These are phyloP conservation scores for Brachionus calyciflorus DNA, from an alignment of 1,140 invertebrate species.

Conservation along the genomic window DNA sequence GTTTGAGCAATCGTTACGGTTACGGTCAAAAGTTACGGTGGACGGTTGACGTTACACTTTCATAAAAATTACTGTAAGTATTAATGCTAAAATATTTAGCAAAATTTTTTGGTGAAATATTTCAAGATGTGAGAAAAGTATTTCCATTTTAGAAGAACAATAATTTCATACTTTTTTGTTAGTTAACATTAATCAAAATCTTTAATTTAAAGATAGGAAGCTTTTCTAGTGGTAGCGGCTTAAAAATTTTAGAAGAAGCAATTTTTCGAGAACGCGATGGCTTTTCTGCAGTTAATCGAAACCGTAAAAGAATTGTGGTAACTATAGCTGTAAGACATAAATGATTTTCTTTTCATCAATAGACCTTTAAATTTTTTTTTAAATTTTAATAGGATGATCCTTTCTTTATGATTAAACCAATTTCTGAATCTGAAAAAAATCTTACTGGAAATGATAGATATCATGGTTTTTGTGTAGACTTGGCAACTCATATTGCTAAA, in stretches of 20 bases:
- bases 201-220: not conserved
- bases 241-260: constrained; percentile 28
- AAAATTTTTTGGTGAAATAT: too few relatives aligned
- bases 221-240: not conserved
- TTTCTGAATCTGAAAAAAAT: not conserved
- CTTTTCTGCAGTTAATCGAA: constrained; percentile 14
- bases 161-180: not conserved
- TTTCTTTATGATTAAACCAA: constrained; percentile 41
- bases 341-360: not conserved
- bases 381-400: constrained; percentile 34
- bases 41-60: too few relatives aligned
- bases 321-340: not conserved
- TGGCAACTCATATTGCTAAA: constrained; percentile 51
- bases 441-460: constrained; percentile 41
- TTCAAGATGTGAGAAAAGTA: too few relatives aligned
- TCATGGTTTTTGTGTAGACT: constrained; percentile 51
- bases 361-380: not conserved
- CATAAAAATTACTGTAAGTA: too few relatives aligned
- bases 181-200: not conserved
- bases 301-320: constrained; percentile 31
- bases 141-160: too few relatives aligned
- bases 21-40: too few relatives aligned
- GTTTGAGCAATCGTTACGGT: too few relatives aligned
- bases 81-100: too few relatives aligned
- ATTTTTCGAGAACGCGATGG: constrained; percentile 37